Base-by-base conservation (phyloP, 1,140 invertebrate genomes). In the Drosophila murphyi region DNA sequence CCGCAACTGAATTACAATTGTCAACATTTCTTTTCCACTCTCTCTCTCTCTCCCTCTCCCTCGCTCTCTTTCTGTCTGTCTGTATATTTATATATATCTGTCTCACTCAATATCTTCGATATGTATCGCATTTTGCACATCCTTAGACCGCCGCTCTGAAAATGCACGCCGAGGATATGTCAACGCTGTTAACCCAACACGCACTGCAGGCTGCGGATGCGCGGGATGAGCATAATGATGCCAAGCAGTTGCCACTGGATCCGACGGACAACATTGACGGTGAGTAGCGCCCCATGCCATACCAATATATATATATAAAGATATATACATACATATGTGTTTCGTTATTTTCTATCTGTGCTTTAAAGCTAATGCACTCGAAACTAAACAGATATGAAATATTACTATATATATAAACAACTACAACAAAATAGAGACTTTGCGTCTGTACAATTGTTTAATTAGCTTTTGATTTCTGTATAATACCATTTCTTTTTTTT, bases 231-330 rank as follows among this genome's bases (percentile, higher is more conserved):
- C 92, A 92, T 47, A 92, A 91, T 56, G 92, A 92, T 72, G 76
- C 78, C 68, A 92, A 92, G 68, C 91, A 85, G 70, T 55, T 92
- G 75, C 80, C 82, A 59, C 57, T 92, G 47, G 92, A 92, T 61
- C 92, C 89, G 56, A 91, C 92, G 48, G 92, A 92, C 72, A 92
- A 92, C 71, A 92, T 92, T 76, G 92, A 92, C 82, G 92, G 92
- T 92, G 73, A 92, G 92, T 92, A 67, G 51, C 8, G 35, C 32
- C 20, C 32, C 8, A 45, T 20, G 20, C n/a, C 3, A 62, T 45
- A 43, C 63, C 37, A 52, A 48, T 50, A 35, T 57, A 10, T 61
- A 60, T 59, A 57, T 57, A 32, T 60, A 20, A 20, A 20, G 20
- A 59, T 67, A 45, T 51, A 32, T 68, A 10, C 37, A 31, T 68